phyloP scores from a whole-genome alignment of 2,888 invertebrate species.

The Drosophila acutilabella region DNA sequence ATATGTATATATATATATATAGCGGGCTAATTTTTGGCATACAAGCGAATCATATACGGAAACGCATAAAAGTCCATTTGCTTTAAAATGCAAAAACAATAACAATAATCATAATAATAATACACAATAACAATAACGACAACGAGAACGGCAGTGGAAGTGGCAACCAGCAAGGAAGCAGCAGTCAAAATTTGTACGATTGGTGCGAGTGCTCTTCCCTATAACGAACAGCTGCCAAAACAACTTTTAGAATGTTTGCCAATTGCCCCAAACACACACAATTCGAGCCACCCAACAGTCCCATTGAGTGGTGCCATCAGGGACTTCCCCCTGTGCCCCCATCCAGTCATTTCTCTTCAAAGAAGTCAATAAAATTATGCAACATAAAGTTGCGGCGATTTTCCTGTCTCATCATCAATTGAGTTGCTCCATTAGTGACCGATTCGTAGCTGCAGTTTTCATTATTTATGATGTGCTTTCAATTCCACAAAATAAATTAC shows the following conservation, averaged over 20 bases:
- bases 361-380: conserved; percentile 56
- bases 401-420: conserved; percentile 43
- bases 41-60: conserved; percentile 13
- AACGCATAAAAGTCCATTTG: conserved; percentile 63
- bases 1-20: too few relatives aligned
- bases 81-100: conserved; percentile 79
- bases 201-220: conserved; percentile 11
- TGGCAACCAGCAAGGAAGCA: conserved; percentile 20
- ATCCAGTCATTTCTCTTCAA: too few relatives aligned
- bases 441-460: conserved; percentile 43
- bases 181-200: conserved; percentile 37
- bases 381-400: conserved; percentile 54
- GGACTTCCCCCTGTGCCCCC: neutral
- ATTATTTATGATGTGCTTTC: conserved; percentile 42
- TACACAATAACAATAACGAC: conserved; percentile 73
- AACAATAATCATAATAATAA: conserved; percentile 73
- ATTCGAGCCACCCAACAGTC: neutral
- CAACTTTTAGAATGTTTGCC: conserved; percentile 60
- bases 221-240: conserved; percentile 57
- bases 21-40: conserved; percentile 62
- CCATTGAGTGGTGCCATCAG: conserved; percentile 1
- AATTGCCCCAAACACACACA: conserved; percentile 24
- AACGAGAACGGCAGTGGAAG: conserved; percentile 2
- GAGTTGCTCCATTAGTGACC: conserved; percentile 50
- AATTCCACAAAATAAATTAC: conserved; percentile 7